phyloP scores from a whole-genome alignment of 2,113 vertebrate genomes.

The Toxostoma redivivum region DNA sequence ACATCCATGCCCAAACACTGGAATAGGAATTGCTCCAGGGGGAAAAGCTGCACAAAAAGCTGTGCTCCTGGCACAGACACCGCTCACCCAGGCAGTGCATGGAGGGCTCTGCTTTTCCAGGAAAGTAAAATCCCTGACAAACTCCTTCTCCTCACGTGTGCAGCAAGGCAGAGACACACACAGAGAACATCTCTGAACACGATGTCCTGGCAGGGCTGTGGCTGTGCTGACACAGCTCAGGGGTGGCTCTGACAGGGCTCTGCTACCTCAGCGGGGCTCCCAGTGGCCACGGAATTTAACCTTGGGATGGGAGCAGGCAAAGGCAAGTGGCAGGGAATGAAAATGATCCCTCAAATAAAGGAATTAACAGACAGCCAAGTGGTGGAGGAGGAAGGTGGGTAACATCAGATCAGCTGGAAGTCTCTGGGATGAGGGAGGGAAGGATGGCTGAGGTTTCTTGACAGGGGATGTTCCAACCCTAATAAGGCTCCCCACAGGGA shows the following conservation, averaged over 20 bases:
- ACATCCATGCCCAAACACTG: background rate
- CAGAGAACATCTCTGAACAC: background rate
- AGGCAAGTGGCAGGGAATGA: background rate
- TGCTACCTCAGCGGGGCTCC: background rate
- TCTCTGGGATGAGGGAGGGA: rapidly evolving
- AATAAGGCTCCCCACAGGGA: background rate
- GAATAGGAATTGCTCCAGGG: background rate
- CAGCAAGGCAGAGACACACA: background rate
- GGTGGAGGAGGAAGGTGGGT: background rate
- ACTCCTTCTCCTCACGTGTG: rapidly evolving
- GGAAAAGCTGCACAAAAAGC: background rate
- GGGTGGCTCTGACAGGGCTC: background rate
- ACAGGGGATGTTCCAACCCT: background rate
- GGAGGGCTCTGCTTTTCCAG: background rate
- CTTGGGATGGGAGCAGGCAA: background rate
- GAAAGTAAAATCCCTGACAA: background rate
- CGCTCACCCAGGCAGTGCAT: background rate
- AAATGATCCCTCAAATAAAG: background rate
- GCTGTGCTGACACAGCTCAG: background rate
- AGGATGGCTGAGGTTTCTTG: background rate
- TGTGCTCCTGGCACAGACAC: background rate
- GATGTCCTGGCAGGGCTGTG: background rate
- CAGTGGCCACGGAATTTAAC: background rate
- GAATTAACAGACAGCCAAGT: background rate
- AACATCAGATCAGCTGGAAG: background rate